These are phyloP conservation scores for Timema cristinae DNA, from an alignment of 2,888 invertebrate genomes.

Conservation along the genomic window DNA sequence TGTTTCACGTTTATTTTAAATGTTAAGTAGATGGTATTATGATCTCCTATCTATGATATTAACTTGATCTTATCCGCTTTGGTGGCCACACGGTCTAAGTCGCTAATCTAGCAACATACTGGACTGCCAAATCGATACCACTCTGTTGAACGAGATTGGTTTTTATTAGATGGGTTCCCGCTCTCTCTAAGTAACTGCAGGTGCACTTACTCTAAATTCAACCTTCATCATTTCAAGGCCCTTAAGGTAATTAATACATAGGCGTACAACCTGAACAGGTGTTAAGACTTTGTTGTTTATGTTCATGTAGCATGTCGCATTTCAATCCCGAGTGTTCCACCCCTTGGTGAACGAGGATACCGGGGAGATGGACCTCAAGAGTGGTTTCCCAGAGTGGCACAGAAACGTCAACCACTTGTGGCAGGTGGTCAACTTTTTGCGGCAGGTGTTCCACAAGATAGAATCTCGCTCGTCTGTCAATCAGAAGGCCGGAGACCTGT, in stretches of 20 bases:
- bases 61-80: too few relatives aligned
- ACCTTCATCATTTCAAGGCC: too few relatives aligned
- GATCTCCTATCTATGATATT: too few relatives aligned
- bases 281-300: constrained; percentile 15
- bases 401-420: constrained; percentile 78
- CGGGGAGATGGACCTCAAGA: constrained; percentile 69
- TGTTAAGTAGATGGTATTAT: too few relatives aligned
- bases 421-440: constrained; percentile 83
- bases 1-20: too few relatives aligned
- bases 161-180: neutral
- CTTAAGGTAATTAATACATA: too few relatives aligned
- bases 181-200: neutral
- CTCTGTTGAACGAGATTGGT: neutral
- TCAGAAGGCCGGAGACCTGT: constrained; percentile 66
- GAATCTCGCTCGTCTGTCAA: constrained; percentile 68
- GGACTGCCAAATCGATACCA: too few relatives aligned
- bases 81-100: too few relatives aligned
- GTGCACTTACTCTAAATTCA: too few relatives aligned
- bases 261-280: neutral
- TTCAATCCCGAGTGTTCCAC: constrained; percentile 81
- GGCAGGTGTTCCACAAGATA: constrained; percentile 79
- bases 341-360: constrained; percentile 76
- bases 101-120: too few relatives aligned
- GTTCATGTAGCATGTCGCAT: constrained; percentile 67
- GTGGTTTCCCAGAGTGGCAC: constrained; percentile 84